Conservation (phyloP, 1,140 invertebrate species). For the Carcinoscorpius rotundicauda region DNA sequence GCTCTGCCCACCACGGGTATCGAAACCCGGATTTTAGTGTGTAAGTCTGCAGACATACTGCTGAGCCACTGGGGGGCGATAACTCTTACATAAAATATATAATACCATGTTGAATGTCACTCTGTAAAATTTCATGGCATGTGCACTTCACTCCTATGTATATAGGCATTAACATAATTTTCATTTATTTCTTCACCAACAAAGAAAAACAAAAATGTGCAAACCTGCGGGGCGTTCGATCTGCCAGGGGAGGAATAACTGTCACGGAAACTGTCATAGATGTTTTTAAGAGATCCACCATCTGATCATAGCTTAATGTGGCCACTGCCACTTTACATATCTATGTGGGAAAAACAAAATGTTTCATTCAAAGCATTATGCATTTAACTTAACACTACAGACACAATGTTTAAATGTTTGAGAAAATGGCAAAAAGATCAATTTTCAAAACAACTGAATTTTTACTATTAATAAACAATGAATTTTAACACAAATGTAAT, state of each 20-base stretch:
- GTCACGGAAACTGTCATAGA: slow-evolving; percentile 71
- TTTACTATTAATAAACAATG: too few relatives aligned
- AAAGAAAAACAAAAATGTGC: neutral
- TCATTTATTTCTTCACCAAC: neutral
- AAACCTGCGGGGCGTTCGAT: slow-evolving; percentile 27
- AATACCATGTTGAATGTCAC: too few relatives aligned
- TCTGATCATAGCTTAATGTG: slow-evolving; percentile 81
- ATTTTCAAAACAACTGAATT: slow-evolving; percentile 7
- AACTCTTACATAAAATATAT: too few relatives aligned
- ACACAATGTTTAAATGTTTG: neutral
- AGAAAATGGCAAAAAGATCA: neutral
- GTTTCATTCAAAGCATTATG: too few relatives aligned
- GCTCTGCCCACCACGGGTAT: too few relatives aligned
- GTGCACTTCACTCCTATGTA: neutral
- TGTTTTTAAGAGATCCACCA: slow-evolving; percentile 85
- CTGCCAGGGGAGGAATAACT: slow-evolving; percentile 59
- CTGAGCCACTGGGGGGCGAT: too few relatives aligned
- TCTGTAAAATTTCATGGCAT: too few relatives aligned
- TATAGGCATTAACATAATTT: too few relatives aligned
- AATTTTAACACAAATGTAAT: too few relatives aligned
- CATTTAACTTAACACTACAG: too few relatives aligned
- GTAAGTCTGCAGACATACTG: too few relatives aligned
- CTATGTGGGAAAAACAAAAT: slow-evolving; percentile 25
- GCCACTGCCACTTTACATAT: slow-evolving; percentile 81
- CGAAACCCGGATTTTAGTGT: too few relatives aligned